These are phyloP conservation scores for Pyrrhosoma nymphula DNA, from an alignment of 2,888 invertebrate genomes.

Conservation along the genomic window DNA sequence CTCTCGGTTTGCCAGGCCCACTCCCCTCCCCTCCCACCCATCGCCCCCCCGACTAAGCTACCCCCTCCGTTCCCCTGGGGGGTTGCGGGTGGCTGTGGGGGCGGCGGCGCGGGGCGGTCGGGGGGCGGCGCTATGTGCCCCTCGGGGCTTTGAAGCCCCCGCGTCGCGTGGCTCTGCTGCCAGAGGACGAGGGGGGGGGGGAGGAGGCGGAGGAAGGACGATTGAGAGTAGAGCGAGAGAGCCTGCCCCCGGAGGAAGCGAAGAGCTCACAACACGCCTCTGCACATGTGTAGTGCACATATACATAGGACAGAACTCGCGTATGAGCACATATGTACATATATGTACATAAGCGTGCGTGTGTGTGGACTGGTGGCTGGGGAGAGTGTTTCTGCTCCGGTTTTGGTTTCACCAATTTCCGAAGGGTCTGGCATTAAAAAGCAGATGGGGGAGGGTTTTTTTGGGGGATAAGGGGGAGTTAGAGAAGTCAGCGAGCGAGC, in stretches of 20 bases:
- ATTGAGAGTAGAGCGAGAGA: background rate
- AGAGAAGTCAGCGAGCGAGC: background rate
- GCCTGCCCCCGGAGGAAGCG: too few relatives aligned
- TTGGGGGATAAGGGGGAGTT: background rate
- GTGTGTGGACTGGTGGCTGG: background rate
- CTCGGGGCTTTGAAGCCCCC: constrained; percentile 30
- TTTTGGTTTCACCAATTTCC: constrained; percentile 66
- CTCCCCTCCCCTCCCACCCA: background rate
- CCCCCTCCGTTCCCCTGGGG: background rate
- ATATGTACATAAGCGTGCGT: too few relatives aligned
- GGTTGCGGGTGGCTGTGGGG: constrained; percentile 34
- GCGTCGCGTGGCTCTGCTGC: constrained; percentile 28
- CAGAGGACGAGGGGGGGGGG: background rate
- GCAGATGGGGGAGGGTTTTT: constrained; percentile 42
- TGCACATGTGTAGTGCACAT: too few relatives aligned
- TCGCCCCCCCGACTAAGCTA: background rate
- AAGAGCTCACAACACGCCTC: too few relatives aligned
- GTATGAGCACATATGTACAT: too few relatives aligned
- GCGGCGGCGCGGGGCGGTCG: constrained; percentile 10
- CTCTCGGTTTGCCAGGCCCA: too few relatives aligned
- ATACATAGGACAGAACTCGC: too few relatives aligned
- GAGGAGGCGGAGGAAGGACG: background rate
- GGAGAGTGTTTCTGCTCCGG: background rate
- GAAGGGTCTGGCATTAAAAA: constrained; percentile 53
- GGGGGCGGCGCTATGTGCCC: constrained; percentile 49